Conservation (phyloP, 1,140 invertebrate genomes). For the Acromyrmex charruanus region DNA sequence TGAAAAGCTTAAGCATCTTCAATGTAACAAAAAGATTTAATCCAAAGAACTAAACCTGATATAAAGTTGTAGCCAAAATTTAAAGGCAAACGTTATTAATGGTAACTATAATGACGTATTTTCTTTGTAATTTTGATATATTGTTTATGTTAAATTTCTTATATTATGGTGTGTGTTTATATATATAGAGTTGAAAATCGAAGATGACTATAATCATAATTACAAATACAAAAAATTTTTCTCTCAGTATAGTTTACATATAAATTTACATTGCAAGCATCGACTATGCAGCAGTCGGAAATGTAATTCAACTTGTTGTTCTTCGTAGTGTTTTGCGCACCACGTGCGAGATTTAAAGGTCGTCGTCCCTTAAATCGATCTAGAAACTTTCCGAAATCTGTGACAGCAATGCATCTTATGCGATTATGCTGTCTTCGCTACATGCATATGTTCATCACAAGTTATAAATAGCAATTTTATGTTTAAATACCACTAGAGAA, state of each 20-base stretch:
- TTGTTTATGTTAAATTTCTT: too few relatives aligned
- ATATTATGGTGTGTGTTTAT: too few relatives aligned
- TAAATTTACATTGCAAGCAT: slow-evolving; percentile 7
- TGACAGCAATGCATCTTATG: slow-evolving; percentile 16
- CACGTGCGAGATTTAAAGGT: slow-evolving; percentile 60
- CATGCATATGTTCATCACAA: neutral
- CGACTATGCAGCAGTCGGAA: slow-evolving; percentile 54
- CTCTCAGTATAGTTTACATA: too few relatives aligned
- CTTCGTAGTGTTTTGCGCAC: slow-evolving; percentile 60
- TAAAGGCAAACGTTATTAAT: neutral
- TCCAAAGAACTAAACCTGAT: neutral
- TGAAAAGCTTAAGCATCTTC: neutral
- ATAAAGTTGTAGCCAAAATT: slow-evolving; percentile 27
- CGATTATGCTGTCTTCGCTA: neutral
- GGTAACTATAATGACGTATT: neutral
- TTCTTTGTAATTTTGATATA: neutral
- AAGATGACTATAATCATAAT: too few relatives aligned
- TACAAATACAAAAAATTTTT: too few relatives aligned
- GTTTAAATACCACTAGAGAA: neutral
- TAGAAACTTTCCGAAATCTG: slow-evolving; percentile 63
- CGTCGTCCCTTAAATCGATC: slow-evolving; percentile 49
- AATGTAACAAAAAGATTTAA: neutral
- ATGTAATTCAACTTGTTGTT: slow-evolving; percentile 66
- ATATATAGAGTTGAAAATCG: too few relatives aligned
- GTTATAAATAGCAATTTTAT: neutral